Base-by-base conservation (phyloP, 2,797 vertebrate genomes). In the Acipenser transmontanus region DNA sequence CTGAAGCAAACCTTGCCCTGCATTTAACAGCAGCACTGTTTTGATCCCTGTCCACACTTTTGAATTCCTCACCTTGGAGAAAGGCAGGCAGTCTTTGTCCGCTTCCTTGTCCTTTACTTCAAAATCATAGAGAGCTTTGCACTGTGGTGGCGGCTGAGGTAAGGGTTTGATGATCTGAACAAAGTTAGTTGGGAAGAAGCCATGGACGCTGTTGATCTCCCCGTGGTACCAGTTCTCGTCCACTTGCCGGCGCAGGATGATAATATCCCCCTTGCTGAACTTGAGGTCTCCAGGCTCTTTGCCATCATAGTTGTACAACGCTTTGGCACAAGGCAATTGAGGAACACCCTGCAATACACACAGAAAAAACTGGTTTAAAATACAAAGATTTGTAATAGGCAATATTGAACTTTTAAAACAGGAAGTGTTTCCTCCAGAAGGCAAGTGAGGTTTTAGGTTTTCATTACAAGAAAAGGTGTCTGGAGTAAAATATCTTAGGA, bases 191-290 rank as follows among this genome's bases (percentile, higher is more conserved):
- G 97, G 97, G 82, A 99, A 99, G 82, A 99, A 99, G 80, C 97
- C 97, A 50, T 98, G 97, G 68, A 95, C 79, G 7, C 95, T 95
- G 0, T 91, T 96, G 86, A 98, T 91, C 87, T 98, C 97, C 3
- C 97, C 97, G 0, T 99, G 97, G 82, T 92, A 99, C 97, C 97
- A 99, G 85, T 99, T 99, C 75, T 99, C 96, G 74, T 99, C 97
- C 82, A 99, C 95, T 78, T 98, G 97, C 65, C 97, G 91, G 63
- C 97, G 95, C 79, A 99, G 87, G 82, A 99, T 94, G 85, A 99
- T 95, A 79, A 99, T 85, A 84, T 99, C 97, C 0, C 97, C 97
- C 83, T 99, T 99, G 85, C 72, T 92, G 85, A 99, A 99, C 78
- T 96, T 96, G 71, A 99, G 95, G 88, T 99, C 97, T 66, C 96